Percentiles rank a stretch among this genome's conserved stretches.
Conservation (phyloP, 2,113 vertebrate species). For the Porphyrio hochstetteri region DNA sequence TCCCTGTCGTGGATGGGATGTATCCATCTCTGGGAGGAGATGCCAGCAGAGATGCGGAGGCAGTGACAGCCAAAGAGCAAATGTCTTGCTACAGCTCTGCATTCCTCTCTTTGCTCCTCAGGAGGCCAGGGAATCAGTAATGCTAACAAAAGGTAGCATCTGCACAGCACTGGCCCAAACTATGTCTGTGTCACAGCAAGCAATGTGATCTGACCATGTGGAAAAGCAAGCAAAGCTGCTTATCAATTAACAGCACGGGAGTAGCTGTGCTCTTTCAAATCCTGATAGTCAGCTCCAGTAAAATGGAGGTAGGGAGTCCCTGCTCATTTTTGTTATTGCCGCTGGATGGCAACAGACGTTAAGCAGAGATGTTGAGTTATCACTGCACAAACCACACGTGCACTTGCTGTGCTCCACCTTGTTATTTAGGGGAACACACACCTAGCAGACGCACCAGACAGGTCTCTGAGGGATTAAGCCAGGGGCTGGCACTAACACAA, state of each 20-base stretch:
- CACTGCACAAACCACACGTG: not conserved
- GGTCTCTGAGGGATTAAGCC: not conserved
- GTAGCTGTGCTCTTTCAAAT: not conserved
- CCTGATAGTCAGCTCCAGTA: not conserved
- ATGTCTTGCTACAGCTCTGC: not conserved
- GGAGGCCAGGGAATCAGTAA: not conserved
- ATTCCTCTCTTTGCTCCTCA: not conserved
- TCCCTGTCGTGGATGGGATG: not conserved
- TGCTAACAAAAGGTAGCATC: not conserved
- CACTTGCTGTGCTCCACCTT: not conserved
- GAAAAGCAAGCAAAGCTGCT: not conserved
- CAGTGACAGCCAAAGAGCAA: not conserved
- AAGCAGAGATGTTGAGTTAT: not conserved
- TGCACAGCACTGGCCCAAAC: not conserved
- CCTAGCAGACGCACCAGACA: not conserved
- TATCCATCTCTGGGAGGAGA: not conserved
- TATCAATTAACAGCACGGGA: rapidly evolving
- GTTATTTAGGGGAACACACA: rapidly evolving
- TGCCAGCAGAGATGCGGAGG: not conserved
- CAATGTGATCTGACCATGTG: rapidly evolving
- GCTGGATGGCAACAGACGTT: conserved; percentile 77
- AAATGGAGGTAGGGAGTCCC: conserved; percentile 39
- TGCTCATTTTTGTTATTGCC: conserved; percentile 62
- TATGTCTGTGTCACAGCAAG: not conserved
- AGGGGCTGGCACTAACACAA: not conserved